Base-by-base conservation (phyloP, 2,888 invertebrate genomes). In the Tridacna gigas region DNA sequence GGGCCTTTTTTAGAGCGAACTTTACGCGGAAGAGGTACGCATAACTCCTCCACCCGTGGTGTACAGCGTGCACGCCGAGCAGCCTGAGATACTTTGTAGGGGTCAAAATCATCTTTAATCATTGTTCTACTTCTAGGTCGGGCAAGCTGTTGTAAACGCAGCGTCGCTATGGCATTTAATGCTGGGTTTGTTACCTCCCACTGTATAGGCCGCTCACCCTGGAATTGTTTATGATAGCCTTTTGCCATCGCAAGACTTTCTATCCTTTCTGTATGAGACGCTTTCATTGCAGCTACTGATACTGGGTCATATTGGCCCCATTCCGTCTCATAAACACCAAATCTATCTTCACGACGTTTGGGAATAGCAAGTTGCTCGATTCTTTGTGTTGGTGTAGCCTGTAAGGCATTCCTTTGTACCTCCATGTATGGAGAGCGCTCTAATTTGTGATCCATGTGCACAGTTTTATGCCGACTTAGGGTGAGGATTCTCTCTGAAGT, bases 51-150 rank as follows among this genome's bases (percentile, higher is more conserved):
- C 11, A 94, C 61, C 45, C 94, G 80, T 0, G 93, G 92, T 4
- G 94, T 91, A 18, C 92, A 83, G 1, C 89, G 87, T 0, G 93
- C 91, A 18, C 89, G 86, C 22, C 86, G 84, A 13, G 93, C 93
- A 11, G 90, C 90, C 5, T 85, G 66, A 3, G 92, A 75, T 0
- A 94, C 92, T 82, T 89, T 90, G 86, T 93, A 94, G 0, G 94
- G 94, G 77, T 94, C 94, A 69, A 88, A 94, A 83, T 94, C 94
- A 77, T 94, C 93, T 65, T 91, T 92, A 26, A 91, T 89, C 89
- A 92, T 88, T n/a, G 92, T 90, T 22, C 93, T 88, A 81, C 93
- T 93, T 26, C 91, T 83, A 3, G 94, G 94, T 20, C 94, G 84
- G 0, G 93, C 90, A 56, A 94, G 84, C 83, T 94, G 93, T 79